These are phyloP conservation scores for Sus scrofa DNA, from an alignment of 2,113 vertebrate genomes.

Conservation along the genomic window DNA sequence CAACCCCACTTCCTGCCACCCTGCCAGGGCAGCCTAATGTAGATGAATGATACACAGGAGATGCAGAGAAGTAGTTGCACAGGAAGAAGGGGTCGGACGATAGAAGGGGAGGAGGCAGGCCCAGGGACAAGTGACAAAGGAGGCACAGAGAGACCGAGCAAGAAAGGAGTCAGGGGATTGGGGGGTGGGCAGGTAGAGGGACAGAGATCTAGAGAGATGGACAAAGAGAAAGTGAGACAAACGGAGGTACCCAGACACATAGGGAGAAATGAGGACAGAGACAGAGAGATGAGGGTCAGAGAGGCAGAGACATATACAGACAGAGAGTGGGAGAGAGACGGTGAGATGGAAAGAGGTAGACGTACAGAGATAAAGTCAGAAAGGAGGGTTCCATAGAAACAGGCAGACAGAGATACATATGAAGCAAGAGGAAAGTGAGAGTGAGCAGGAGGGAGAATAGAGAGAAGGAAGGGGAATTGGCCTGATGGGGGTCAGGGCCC, in stretches of 20 bases:
- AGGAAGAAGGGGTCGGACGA: background rate
- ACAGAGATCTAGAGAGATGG: background rate
- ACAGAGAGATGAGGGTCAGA: background rate
- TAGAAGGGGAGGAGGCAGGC: background rate
- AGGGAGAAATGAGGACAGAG: background rate
- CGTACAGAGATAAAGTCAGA: background rate
- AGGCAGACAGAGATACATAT: background rate
- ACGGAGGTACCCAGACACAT: background rate
- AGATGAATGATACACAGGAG: conserved; percentile 68
- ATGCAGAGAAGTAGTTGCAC: background rate
- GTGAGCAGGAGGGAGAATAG: background rate
- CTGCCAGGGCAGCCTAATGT: conserved; percentile 76
- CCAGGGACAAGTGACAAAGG: conserved; percentile 23
- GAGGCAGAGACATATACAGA: background rate
- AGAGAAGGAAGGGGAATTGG: background rate
- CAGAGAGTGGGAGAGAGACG: background rate
- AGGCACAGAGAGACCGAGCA: conserved; percentile 49
- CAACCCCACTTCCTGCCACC: conserved; percentile 77
- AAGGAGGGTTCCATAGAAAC: background rate
- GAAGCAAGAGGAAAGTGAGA: background rate
- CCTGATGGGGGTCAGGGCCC: background rate
- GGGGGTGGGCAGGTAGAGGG: background rate
- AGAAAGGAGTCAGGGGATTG: too few species aligned
- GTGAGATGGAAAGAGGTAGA: background rate
- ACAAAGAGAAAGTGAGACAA: background rate